Base-by-base conservation (phyloP, 2,113 vertebrate species). In the Hepsetus odoe region DNA sequence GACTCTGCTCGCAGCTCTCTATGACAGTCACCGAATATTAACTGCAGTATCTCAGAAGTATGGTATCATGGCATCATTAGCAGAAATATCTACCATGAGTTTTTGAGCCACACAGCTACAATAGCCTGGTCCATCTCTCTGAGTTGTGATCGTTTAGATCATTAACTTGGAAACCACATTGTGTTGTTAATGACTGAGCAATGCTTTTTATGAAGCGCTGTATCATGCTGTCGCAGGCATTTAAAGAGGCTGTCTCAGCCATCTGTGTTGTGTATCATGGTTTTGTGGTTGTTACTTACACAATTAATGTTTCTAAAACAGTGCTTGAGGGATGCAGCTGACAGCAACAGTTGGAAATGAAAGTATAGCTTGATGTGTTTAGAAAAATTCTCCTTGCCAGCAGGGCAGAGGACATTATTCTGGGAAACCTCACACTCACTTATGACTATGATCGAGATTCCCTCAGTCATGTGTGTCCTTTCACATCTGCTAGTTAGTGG, bases 211-310 rank as follows among this genome's bases (percentile, higher is more conserved):
- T 44, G 53, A 59, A 14, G 59, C 35, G 74, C 62, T 77, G 53
- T 32, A 59, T 72, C 44, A 11, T 70, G 72, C 77, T 82, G 53
- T 70, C 79, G 74, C 35, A 68, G 46, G 61, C 46, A 64, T 61
- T 66, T 53, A 40, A 38, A 33, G 46, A 67, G 55, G 40, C 24
- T 11, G 18, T 26, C 35, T 46, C 56, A 14, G 30, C 38, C 4
- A 3, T 69, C 24, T 61, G 22, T 28, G n/a, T 46, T 75, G 14
- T 18, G 46, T 53, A 69, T 62, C 44, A 35, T 66, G 56, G 40
- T 35, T 24, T 59, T 58, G 12, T 30, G 24, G 51, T 14, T 33
- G 38, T 53, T 65, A 59, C 14, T 8, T 59, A 61, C 3, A 11
- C 26, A 44, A 62, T 61, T 68, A 51, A 69, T 53, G 65, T 10